Evolutionary conservation across 1,140 invertebrate species (phyloP), one percentile per base, ranked within the genome.

Genomic region (Lycorma delicatula): DNA sequence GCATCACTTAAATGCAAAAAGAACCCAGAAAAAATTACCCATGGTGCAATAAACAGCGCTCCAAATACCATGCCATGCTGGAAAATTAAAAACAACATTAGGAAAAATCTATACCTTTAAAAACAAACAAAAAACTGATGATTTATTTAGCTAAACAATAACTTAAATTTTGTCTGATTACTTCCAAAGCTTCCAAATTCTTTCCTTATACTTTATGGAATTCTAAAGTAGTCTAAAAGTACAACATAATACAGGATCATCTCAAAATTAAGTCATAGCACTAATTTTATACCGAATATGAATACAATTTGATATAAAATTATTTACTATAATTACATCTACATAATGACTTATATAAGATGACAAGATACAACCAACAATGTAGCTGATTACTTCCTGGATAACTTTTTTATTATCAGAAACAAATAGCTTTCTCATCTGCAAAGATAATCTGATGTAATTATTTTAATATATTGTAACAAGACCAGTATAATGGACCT

Each of bases 11-110:
- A 79, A 62, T 83, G 85, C 1, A 96, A 82, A 67, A 97, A 95
- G 73, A 95, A 95, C 16, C 93, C 93, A 41, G 84, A 87, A 66
- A 91, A 96, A 60, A 94, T 78, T 7, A 90, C 78, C 66, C 95
- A 91, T 1, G 89, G 93, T 70, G 89, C 84, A 57, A 91, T 84
- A 46, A 83, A 81, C 6, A 86, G 74, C 22, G 92, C 91, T 20
- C 91, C 93, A 68, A 96, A 80, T 64, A 95, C 86, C 1, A 93
- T 87, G 6, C 83, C 85, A 65, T 84, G 77, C 84, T 89, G 72
- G 51, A 81, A 74, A 59, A 54, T 53, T 61, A 66, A 58, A 49
- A 59, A 64, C 56, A 60, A 49, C 12, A 29, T 7, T 20, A 2
- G 12, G 13, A 27, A 31, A 12, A 20, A 53, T 23, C n/a, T 20